Percentiles rank a stretch among this genome's conserved stretches.
Conservation (phyloP, 2,113 vertebrate genomes). For the Muntiacus muntjak region DNA sequence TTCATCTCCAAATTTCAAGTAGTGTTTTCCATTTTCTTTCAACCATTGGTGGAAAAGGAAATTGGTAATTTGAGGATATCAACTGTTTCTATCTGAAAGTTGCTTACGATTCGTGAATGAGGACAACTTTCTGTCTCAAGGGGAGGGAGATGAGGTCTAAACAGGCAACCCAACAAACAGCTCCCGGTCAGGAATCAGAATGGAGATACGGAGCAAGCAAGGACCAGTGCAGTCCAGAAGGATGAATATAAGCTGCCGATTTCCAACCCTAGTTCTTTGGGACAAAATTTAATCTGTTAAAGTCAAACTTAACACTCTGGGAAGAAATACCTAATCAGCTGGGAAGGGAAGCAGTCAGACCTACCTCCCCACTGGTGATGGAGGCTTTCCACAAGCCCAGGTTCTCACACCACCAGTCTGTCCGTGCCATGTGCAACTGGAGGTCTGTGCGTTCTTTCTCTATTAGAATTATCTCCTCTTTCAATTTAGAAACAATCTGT, state of each 20-base stretch:
- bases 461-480: slow-evolving; percentile 94
- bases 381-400: slow-evolving; percentile 93
- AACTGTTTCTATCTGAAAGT: neutral
- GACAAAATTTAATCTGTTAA: neutral
- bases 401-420: slow-evolving; percentile 99
- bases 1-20: neutral
- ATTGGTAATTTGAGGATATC: neutral
- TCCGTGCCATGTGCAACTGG: slow-evolving; percentile 93
- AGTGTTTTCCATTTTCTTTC: neutral
- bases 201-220: rapidly evolving
- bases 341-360: neutral
- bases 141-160: neutral
- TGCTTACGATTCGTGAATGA: neutral
- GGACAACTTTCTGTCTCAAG: neutral
- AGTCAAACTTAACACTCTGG: neutral
- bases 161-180: neutral
- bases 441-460: slow-evolving; percentile 94
- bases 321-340: neutral
- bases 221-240: neutral
- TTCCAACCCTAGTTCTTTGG: neutral
- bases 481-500: slow-evolving; percentile 95
- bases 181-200: neutral
- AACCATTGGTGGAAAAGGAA: neutral
- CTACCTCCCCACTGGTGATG: slow-evolving; percentile 90
- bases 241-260: neutral